Conservation (phyloP, 2,113 vertebrate genomes). For the Micronycteris hirsuta region DNA sequence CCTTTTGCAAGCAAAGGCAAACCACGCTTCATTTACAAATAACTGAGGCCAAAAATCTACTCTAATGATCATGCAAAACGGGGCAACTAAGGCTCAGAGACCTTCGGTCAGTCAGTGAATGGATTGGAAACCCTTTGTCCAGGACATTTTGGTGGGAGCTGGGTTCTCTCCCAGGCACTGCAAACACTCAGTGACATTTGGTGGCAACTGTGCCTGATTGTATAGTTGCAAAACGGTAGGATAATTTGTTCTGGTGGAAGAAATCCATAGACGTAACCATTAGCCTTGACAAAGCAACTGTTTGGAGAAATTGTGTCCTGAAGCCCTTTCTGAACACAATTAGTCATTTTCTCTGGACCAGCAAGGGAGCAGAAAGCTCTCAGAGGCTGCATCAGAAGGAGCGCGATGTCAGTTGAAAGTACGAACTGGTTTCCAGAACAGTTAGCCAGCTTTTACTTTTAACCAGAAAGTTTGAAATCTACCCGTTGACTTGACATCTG, state of each 20-base stretch:
- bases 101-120: neutral
- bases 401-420: neutral
- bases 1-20: neutral
- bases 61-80: neutral
- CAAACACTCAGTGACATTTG: rapidly evolving
- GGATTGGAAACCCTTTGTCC: neutral
- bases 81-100: rapidly evolving
- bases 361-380: neutral
- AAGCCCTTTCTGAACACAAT: neutral
- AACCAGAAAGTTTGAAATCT: neutral
- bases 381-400: neutral
- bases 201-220: neutral
- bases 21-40: neutral
- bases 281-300: rapidly evolving
- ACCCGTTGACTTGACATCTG: rapidly evolving
- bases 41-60: neutral
- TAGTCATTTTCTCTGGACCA: neutral
- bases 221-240: neutral
- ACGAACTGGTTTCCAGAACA: neutral
- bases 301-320: neutral
- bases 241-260: neutral
- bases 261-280: neutral
- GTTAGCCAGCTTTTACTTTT: neutral
- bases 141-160: neutral
- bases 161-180: neutral